Conservation (phyloP, 2,797 vertebrate species). For the Neomorphus geoffroyi region DNA sequence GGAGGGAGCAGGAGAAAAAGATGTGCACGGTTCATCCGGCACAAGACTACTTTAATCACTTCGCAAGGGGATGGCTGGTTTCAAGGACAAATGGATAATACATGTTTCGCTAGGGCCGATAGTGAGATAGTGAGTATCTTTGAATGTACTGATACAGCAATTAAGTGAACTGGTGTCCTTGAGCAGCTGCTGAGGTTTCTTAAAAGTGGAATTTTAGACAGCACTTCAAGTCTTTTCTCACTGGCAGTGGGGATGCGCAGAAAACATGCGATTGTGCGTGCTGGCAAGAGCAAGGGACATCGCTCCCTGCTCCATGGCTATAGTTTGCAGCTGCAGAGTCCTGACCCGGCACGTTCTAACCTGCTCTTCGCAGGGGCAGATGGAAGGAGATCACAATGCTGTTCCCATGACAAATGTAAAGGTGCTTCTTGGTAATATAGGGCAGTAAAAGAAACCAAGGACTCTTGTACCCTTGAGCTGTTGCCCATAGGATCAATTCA, state of each 20-base stretch:
- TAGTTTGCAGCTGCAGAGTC: neutral
- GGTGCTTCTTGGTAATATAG: rapidly evolving
- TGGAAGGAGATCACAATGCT: rapidly evolving
- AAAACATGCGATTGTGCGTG: neutral
- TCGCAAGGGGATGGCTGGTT: neutral
- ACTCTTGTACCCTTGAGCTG: neutral
- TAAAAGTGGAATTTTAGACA: constrained; percentile 19
- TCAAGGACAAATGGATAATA: constrained; percentile 69
- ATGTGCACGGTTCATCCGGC: neutral
- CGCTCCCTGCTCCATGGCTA: neutral
- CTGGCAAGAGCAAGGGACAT: neutral
- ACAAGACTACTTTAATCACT: constrained; percentile 46
- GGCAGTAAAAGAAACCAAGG: neutral
- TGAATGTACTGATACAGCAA: constrained; percentile 24
- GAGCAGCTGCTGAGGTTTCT: constrained; percentile 56
- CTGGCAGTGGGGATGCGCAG: neutral
- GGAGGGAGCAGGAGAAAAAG: neutral
- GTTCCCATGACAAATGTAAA: neutral
- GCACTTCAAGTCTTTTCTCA: neutral
- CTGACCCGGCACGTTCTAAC: neutral
- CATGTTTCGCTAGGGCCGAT: constrained; percentile 13
- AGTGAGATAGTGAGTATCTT: constrained; percentile 34
- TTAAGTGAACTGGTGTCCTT: constrained; percentile 60
- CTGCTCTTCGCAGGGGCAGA: neutral
- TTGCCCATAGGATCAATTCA: neutral